Evolutionary conservation across 2,113 vertebrate species (phyloP).

Genomic region (Tyto alba): DNA sequence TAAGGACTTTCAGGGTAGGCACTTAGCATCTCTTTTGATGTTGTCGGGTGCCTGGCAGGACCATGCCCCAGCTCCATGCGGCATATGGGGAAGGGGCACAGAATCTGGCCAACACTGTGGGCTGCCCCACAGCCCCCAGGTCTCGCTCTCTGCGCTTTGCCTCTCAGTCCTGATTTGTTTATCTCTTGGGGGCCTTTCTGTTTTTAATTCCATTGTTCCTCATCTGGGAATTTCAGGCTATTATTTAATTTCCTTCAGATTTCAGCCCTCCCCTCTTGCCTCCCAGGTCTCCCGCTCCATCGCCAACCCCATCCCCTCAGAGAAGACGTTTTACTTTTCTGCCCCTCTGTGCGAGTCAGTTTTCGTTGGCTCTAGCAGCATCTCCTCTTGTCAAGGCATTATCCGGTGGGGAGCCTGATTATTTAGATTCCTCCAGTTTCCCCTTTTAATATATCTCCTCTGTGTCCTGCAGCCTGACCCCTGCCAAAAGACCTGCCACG

Average conservation of each 20-base stretch:
- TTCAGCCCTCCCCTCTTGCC: constrained; percentile 24
- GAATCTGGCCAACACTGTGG: background rate
- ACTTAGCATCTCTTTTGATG: accelerated
- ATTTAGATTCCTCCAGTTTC: constrained; percentile 63
- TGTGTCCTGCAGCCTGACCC: constrained; percentile 57
- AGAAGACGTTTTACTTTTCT: constrained; percentile 20
- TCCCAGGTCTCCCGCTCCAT: background rate
- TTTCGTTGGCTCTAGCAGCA: constrained; percentile 40
- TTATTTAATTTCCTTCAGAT: constrained; percentile 65
- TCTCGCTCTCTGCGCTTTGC: accelerated
- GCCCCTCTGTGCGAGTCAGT: constrained; percentile 14
- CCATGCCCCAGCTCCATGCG: accelerated
- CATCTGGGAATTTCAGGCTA: constrained; percentile 62
- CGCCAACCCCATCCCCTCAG: background rate
- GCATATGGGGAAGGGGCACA: accelerated
- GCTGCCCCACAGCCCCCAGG: background rate
- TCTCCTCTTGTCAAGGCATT: constrained; percentile 61
- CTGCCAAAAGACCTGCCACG: constrained; percentile 61
- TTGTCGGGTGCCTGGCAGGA: background rate
- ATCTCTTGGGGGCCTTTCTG: constrained; percentile 50
- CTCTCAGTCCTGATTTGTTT: constrained; percentile 8
- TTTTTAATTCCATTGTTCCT: constrained; percentile 57
- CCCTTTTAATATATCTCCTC: constrained; percentile 65
- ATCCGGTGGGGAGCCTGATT: constrained; percentile 65
- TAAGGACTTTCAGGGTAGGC: background rate